Evolutionary conservation across 2,888 invertebrate species (phyloP).

Genomic region (Agriopis aurantiaria): DNA sequence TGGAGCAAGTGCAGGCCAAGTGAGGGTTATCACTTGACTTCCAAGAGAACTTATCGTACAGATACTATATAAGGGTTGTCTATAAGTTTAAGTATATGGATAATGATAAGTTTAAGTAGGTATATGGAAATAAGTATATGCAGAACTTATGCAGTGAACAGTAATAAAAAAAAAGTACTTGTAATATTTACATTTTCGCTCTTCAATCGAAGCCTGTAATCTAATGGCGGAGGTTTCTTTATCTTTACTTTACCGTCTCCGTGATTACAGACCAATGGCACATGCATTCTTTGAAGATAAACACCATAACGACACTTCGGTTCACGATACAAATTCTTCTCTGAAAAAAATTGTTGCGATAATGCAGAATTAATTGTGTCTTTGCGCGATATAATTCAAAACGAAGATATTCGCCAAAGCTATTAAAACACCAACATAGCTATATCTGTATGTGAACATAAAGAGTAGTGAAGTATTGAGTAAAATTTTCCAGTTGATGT

Average conservation of each 20-base stretch:
- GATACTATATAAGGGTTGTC: no score
- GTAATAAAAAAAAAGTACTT: not conserved
- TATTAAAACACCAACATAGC: no score
- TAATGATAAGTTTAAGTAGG: not conserved
- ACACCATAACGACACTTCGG: slow-evolving; percentile 67
- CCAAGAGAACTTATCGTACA: no score
- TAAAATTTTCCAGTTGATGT: no score
- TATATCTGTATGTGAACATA: no score
- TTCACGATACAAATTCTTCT: slow-evolving; percentile 56
- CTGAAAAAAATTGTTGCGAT: slow-evolving; percentile 49
- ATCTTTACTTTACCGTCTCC: slow-evolving; percentile 48
- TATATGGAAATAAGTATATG: no score
- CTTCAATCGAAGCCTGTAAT: slow-evolving; percentile 67
- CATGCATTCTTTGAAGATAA: slow-evolving; percentile 67
- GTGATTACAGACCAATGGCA: slow-evolving; percentile 58
- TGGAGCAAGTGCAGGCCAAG: no score
- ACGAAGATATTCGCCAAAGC: no score
- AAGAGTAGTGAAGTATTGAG: no score
- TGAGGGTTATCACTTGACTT: no score
- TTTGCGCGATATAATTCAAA: no score
- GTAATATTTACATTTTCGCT: slow-evolving; percentile 59
- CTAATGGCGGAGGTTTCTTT: slow-evolving; percentile 57
- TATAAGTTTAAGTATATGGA: not conserved
- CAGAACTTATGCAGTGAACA: no score
- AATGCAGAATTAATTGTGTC: not conserved